Conservation (phyloP, 1,140 invertebrate species). For the Lycorma delicatula region DNA sequence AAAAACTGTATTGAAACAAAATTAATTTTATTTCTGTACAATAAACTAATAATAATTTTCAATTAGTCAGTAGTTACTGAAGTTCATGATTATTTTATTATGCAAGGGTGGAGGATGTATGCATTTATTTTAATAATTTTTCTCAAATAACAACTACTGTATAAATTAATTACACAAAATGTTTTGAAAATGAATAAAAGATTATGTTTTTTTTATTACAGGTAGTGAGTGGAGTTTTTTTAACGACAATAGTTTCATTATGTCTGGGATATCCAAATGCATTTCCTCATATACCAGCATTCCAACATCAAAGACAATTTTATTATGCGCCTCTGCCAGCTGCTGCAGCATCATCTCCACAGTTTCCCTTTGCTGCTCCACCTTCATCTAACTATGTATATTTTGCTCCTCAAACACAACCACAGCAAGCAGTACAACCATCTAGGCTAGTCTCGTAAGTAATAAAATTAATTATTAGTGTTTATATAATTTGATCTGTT, state of each 20-base stretch:
- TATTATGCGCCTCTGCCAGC: neutral
- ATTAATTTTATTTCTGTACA: too few relatives aligned
- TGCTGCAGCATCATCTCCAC: neutral
- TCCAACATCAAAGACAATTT: neutral
- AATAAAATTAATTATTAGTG: too few relatives aligned
- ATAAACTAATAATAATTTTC: too few relatives aligned
- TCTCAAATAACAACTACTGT: too few relatives aligned
- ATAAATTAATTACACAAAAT: too few relatives aligned
- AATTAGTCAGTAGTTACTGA: too few relatives aligned
- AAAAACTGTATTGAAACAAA: too few relatives aligned
- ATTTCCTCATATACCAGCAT: neutral
- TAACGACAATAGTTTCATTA: neutral
- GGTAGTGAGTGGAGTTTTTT: neutral
- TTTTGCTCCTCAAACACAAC: neutral
- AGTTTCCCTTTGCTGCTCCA: slow-evolving; percentile 1
- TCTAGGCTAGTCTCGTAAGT: neutral
- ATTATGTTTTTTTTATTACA: neutral
- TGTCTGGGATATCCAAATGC: neutral
- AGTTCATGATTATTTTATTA: too few relatives aligned
- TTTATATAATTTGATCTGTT: too few relatives aligned
- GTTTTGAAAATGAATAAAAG: too few relatives aligned
- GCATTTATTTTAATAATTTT: too few relatives aligned
- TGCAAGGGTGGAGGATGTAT: too few relatives aligned
- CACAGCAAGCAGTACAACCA: neutral
- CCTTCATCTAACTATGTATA: neutral